These are phyloP conservation scores for Xerus rutilus DNA, from an alignment of 2,797 vertebrate species.

Conservation along the genomic window DNA sequence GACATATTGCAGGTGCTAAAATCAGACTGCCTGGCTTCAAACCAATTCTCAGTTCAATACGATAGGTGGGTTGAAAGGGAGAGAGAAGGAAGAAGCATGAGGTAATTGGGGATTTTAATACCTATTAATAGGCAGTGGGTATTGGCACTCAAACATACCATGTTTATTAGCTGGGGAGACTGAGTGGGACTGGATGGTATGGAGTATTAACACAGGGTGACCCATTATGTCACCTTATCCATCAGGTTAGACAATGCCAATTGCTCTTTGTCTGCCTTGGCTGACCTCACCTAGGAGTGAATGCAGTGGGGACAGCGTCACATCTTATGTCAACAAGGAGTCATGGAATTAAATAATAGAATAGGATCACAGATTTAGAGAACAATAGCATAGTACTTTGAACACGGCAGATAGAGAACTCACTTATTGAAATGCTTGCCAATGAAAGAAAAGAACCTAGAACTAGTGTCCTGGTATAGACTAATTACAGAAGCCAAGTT, in stretches of 20 bases:
- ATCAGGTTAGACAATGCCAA: background rate
- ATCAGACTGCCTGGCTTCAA: background rate
- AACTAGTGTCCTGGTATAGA: background rate
- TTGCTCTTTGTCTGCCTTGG: background rate
- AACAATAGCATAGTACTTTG: background rate
- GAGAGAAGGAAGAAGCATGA: background rate
- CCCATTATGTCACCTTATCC: background rate
- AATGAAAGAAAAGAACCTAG: background rate
- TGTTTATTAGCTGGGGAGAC: constrained; percentile 23
- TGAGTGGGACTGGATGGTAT: background rate
- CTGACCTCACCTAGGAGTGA: background rate
- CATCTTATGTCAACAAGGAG: constrained; percentile 21
- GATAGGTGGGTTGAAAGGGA: background rate
- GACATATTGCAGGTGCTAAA: background rate
- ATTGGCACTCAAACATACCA: background rate
- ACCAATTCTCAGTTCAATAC: background rate
- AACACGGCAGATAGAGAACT: background rate
- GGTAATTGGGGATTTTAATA: background rate
- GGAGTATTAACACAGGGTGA: background rate
- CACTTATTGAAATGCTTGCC: background rate
- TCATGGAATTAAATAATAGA: constrained; percentile 5
- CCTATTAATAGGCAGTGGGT: constrained; percentile 56
- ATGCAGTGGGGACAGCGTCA: background rate
- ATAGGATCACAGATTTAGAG: background rate
- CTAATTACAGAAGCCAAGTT: constrained; percentile 39